These are phyloP conservation scores for Callyntrura sp. DNA, from an alignment of 2,888 invertebrate genomes.

Conservation along the genomic window DNA sequence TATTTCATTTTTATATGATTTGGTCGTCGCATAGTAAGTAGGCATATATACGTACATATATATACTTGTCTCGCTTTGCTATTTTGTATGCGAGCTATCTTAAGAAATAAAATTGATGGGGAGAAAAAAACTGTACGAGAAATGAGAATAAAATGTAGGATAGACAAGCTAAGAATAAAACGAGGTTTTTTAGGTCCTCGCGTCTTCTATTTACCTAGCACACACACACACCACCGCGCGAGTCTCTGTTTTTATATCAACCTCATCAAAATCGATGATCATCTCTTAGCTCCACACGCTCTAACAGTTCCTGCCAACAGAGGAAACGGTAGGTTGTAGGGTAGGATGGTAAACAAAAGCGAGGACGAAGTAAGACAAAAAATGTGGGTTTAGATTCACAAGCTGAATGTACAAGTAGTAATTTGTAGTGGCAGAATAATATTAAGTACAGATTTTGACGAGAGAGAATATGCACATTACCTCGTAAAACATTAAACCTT, in stretches of 20 bases:
- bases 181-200: constrained; percentile 38
- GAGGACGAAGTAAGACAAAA: constrained; percentile 36
- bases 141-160: constrained; percentile 54
- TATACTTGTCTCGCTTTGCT: not conserved
- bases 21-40: not conserved
- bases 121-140: constrained; percentile 6
- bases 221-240: too few relatives aligned
- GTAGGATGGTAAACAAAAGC: constrained; percentile 19
- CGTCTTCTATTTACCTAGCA: constrained; percentile 9
- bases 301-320: not conserved
- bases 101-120: not conserved
- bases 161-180: constrained; percentile 52
- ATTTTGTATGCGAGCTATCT: constrained; percentile 4
- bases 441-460: not conserved
- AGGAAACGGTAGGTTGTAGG: not conserved
- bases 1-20: constrained; percentile 63
- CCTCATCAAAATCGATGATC: constrained; percentile 27
- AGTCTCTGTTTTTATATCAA: constrained; percentile 23
- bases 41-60: not conserved
- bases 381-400: constrained; percentile 51
- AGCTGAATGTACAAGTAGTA: constrained; percentile 61
- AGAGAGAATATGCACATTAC: not conserved
- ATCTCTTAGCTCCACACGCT: not conserved
- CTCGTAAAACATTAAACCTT: not conserved
- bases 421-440: constrained; percentile 17